phyloP scores from a whole-genome alignment of 1,140 invertebrate species.

The Melitaea cinxia region DNA sequence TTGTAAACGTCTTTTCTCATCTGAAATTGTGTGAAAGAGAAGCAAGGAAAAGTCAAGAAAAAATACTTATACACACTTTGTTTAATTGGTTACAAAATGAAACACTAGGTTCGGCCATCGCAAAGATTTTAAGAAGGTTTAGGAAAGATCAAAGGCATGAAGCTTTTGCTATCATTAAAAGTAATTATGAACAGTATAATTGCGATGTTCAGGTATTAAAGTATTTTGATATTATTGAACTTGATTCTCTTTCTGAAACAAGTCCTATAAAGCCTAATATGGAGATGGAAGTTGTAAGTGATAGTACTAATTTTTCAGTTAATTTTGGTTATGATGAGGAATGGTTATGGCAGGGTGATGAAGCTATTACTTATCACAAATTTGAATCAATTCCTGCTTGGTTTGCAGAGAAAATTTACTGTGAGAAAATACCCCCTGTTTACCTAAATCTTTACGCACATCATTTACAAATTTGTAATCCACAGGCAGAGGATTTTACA shows the following conservation, averaged over 20 bases:
- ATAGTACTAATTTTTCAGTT: conserved; percentile 35
- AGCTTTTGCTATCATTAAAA: conserved; percentile 83
- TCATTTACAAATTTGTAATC: conserved; percentile 85
- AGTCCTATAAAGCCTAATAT: conserved; percentile 32
- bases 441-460: conserved; percentile 86
- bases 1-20: conserved; percentile 86
- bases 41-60: conserved; percentile 80
- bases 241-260: conserved; percentile 33
- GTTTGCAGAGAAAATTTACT: conserved; percentile 84
- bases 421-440: conserved; percentile 82
- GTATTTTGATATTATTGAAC: conserved; percentile 76
- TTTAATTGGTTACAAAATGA: conserved; percentile 89
- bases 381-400: conserved; percentile 82
- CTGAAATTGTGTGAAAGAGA: conserved; percentile 85
- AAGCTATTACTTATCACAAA: conserved; percentile 30
- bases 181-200: conserved; percentile 85
- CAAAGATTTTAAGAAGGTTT: conserved; percentile 84
- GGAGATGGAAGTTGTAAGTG: conserved; percentile 23
- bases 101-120: conserved; percentile 86
- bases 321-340: conserved; percentile 30
- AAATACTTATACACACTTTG: conserved; percentile 86
- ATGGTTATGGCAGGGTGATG: conserved; percentile 36
- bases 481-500: conserved; percentile 88
- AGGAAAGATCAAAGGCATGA: conserved; percentile 79
- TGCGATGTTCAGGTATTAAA: conserved; percentile 81